Evolutionary conservation across 2,888 invertebrate genomes (phyloP), one percentile per base, ranked within the genome.

Genomic region (Tortrix viridana): DNA sequence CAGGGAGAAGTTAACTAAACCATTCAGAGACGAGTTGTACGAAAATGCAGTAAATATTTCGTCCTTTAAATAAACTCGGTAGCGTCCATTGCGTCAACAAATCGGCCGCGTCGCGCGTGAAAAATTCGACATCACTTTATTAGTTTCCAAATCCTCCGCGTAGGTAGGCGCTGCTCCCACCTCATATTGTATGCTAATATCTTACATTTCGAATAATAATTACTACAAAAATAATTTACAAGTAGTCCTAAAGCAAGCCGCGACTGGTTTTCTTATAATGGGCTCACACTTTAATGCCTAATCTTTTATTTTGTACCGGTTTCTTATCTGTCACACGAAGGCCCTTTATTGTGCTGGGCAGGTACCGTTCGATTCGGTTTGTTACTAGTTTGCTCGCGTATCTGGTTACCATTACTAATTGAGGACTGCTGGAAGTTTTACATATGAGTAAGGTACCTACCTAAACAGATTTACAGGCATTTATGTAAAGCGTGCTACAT

Each of bases 171-270:
- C 75, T 65, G 72, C 69, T 76, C 76, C 71, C 69, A 75, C 74
- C 79, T 83, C 81, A 87, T 89, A 91, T 91, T 91, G 91, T 91
- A 91, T 91, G 91, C 84, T 83, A 86, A 87, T 86, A 77, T 74
- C 67, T 70, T 68, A 78, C 78, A 81, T 79, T 81, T 86, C 67
- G 82, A 88, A 89, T 85, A 84, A 84, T 85, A 85, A 89, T 86
- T 84, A 86, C 81, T 77, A 79, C 76, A 77, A 82, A 87, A 80
- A 85, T 83, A 80, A 82, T 79, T 80, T 84, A 76, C 78, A 76
- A 80, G 81, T 80, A 71, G 80, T 76, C 79, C 75, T 81, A 82
- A 74, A 77, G 74, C 65, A 41, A 49, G 73, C 76, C 80, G 81
- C 75, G 76, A 84, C 85, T 75, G 77, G 86, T 82, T 81, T 69